phyloP scores from a whole-genome alignment of 2,888 invertebrate species.

The Diabrotica balteata region DNA sequence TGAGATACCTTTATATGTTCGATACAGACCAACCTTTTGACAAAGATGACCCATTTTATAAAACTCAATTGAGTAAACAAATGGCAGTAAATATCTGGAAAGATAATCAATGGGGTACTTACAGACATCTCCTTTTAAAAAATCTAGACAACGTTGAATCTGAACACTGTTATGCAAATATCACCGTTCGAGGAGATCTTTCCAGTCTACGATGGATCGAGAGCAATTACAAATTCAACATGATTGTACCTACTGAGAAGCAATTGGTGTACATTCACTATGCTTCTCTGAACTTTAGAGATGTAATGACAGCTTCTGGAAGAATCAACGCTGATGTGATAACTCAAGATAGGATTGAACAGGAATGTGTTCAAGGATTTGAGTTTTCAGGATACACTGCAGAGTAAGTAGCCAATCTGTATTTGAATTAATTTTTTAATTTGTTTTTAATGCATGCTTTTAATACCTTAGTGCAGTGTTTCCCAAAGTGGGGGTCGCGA shows the following conservation, averaged over 20 bases:
- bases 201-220: slow-evolving; percentile 86
- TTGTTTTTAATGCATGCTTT: too few species aligned
- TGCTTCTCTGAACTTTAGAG: slow-evolving; percentile 89
- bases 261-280: slow-evolving; percentile 62
- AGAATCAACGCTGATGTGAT: slow-evolving; percentile 85
- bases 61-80: slow-evolving; percentile 72
- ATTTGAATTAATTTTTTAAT: too few species aligned
- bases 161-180: slow-evolving; percentile 80
- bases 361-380: slow-evolving; percentile 73
- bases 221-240: slow-evolving; percentile 51
- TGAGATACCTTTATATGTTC: slow-evolving; percentile 65
- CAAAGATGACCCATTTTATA: slow-evolving; percentile 65
- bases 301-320: slow-evolving; percentile 93
- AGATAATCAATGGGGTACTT: slow-evolving; percentile 68
- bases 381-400: slow-evolving; percentile 67
- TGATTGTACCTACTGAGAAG: neutral
- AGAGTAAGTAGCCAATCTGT: neutral
- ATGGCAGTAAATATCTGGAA: slow-evolving; percentile 81
- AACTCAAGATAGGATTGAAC: slow-evolving; percentile 68
- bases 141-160: slow-evolving; percentile 60
- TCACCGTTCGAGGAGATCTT: slow-evolving; percentile 82
- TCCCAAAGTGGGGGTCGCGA: too few species aligned
- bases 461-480: too few species aligned
- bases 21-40: slow-evolving; percentile 70
- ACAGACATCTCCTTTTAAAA: slow-evolving; percentile 77